Evolutionary conservation across 2,888 invertebrate species (phyloP), one percentile per base, ranked within the genome.

Genomic region (Spodoptera exigua): DNA sequence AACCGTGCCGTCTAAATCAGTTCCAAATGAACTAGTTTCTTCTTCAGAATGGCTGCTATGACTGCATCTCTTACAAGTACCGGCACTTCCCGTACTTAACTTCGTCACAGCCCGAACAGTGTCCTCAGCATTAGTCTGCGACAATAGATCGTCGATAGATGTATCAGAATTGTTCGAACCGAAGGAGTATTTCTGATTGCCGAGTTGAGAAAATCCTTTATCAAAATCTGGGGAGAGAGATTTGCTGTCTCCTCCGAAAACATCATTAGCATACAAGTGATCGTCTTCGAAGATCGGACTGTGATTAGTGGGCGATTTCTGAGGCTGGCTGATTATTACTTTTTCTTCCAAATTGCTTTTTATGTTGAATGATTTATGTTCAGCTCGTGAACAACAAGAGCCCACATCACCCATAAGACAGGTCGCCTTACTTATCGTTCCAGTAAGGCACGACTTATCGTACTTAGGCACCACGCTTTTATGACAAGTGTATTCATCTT

Each of bases 1-100:
- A 0, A 97, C 97, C 0, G 97, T 97, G 14, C 97, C 97, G 81
- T 97, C 97, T 35, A 97, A 93, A 80, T 97, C 97, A 0, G 97
- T 97, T 0, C 97, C 97, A 79, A 96, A 95, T 0, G 96, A 96
- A 82, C 96, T 96, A 0, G 96, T 96, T 84, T 96, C 96, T 79
- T 96, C 96, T 82, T 96, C 96, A 0, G 96, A 96, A 82, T 96
- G 96, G 67, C 96, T 96, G 78, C 96, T 96, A 75, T 96, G 96
- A 72, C 95, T 95, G 75, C 95, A 96, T 70, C 95, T 92, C 72
- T 95, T 95, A 73, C 95, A 95, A 36, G 95, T 94, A 5, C 95
- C 93, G 12, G 94, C 78, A 56, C 92, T 93, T 21, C 92, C 92
- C 54, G 95, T 94, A 76, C 93, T 92, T 14, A 93, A 80, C 46